Percentiles rank a stretch among this genome's conserved stretches.
Evolutionary conservation across 2,797 vertebrate genomes (phyloP).

Genomic region (Cetoscarus ocellatus): DNA sequence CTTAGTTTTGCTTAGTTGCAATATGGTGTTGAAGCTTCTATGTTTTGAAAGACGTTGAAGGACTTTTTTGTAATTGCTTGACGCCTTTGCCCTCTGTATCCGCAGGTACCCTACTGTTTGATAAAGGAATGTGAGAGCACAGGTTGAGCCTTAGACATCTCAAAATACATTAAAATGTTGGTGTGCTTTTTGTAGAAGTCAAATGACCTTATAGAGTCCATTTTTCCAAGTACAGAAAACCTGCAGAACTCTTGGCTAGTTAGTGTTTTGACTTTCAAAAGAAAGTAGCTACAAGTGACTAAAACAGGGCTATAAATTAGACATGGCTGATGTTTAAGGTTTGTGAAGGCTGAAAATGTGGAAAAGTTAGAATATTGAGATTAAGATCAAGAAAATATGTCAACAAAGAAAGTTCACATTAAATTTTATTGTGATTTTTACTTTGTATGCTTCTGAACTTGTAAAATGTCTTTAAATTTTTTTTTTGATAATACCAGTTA

Average conservation of each 20-base stretch:
- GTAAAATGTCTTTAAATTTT: neutral
- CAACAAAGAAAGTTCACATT: neutral
- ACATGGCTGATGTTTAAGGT: neutral
- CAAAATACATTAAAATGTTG: neutral
- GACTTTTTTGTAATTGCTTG: neutral
- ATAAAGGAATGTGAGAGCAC: neutral
- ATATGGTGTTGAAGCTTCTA: neutral
- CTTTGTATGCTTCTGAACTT: neutral
- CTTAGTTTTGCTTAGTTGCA: neutral
- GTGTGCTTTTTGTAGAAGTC: neutral
- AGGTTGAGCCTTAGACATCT: neutral
- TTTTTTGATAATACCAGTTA: too few relatives aligned
- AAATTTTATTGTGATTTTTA: too few relatives aligned
- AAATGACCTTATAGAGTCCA: neutral
- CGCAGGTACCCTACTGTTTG: too few relatives aligned
- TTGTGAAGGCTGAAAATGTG: constrained; percentile 12
- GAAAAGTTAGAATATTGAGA: neutral
- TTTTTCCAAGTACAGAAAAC: too few relatives aligned
- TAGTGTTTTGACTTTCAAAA: neutral
- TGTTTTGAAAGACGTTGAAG: neutral
- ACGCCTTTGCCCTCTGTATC: neutral
- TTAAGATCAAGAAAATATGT: too few relatives aligned
- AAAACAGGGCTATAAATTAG: neutral
- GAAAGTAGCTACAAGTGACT: neutral
- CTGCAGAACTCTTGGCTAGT: neutral